Evolutionary conservation across 2,888 invertebrate species (phyloP).

Genomic region (Amiota minor): DNA sequence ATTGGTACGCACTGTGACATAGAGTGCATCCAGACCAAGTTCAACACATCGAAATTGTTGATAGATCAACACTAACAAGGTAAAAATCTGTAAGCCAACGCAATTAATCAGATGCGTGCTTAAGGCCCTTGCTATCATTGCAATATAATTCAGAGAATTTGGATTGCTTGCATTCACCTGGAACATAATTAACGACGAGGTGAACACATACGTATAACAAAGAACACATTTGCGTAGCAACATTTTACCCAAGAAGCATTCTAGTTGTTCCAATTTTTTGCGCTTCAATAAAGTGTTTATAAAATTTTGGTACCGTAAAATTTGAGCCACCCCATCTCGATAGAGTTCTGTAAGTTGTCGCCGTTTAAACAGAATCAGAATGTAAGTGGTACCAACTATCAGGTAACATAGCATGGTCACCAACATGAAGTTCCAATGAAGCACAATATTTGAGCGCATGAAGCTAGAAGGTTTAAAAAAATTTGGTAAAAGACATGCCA

Average conservation of each 20-base stretch:
- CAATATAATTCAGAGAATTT: no score
- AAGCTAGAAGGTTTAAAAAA: constrained; percentile 32
- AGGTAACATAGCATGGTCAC: no score
- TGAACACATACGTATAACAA: not conserved
- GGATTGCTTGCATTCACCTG: not conserved
- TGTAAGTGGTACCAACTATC: no score
- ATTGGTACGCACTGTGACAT: not conserved
- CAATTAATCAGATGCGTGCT: not conserved
- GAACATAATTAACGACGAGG: not conserved
- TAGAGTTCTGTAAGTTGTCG: constrained; percentile 25
- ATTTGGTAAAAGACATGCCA: no score
- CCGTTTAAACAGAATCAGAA: constrained; percentile 42
- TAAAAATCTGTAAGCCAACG: not conserved
- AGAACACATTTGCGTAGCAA: not conserved
- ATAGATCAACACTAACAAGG: not conserved
- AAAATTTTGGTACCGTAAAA: not conserved
- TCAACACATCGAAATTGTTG: constrained; percentile 14
- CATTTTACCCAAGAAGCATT: not conserved
- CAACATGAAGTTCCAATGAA: constrained; percentile 37
- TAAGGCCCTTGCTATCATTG: no score
- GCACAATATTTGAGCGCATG: constrained; percentile 45
- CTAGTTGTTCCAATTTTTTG: not conserved
- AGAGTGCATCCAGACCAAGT: not conserved
- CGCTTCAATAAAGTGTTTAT: not conserved
- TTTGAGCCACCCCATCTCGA: not conserved